Evolutionary conservation across 2,797 vertebrate genomes (phyloP), one percentile per base, ranked within the genome.

Genomic region (Sebastes steindachneri): DNA sequence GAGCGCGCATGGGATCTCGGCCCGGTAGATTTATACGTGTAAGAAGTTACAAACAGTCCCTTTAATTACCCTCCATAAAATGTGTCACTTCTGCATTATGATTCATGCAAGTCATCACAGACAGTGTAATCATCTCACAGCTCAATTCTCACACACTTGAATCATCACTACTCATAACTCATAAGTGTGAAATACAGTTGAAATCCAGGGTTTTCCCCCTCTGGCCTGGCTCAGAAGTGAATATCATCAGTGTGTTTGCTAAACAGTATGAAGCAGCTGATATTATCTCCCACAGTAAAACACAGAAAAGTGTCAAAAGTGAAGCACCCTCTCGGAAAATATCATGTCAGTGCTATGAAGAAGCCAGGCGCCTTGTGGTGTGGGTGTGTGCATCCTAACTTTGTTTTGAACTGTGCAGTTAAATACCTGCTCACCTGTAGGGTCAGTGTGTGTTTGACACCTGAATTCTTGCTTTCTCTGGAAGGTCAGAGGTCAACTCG

Each of bases 241-340:
- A 84, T 53, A 37, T 60, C 28, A 23, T 23, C 15, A 4, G 73
- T 57, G 55, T 75, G 10, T 69, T 86, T 75, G 31, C 15, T 70
- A 3, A 64, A 59, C 15, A 35, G 7, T 3, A 4, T 57, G 41
- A 41, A 66, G 59, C 63, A 82, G 65, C 66, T 57, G 60, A 83
- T 54, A 15, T 54, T 54, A 15, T 54, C 17, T 70, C 62, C 26
- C 59, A 60, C 35, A 67, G 23, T 35, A 11, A 77, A 77, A 79
- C 68, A 58, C 64, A 82, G 15, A 77, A 8, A 75, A 9, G 41
- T 88, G 88, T 68, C 58, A 86, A 77, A 92, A 85, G 55, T 89
- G 14, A 86, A 70, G 57, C 55, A 2, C 23, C 17, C 15, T 54
- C 23, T 83, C 82, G 77, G 67, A 83, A 93, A 87, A 78, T 79